phyloP scores from a whole-genome alignment of 2,797 vertebrate species.

The Peromyscus melanophrys region DNA sequence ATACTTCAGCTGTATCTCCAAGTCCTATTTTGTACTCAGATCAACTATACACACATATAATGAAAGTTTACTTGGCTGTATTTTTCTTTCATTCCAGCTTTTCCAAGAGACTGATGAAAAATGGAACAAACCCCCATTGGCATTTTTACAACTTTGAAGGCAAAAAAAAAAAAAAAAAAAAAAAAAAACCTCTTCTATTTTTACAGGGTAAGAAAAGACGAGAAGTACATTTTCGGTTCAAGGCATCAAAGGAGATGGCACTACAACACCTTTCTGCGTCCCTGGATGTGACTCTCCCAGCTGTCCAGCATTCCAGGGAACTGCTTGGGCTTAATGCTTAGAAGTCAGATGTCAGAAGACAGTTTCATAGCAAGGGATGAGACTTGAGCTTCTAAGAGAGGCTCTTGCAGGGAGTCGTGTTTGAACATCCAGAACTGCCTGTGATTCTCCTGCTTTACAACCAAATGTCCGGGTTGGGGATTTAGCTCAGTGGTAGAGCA shows the following conservation, averaged over 20 bases:
- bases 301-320: neutral
- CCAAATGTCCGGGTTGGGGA: neutral
- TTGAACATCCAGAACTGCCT: neutral
- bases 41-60: neutral
- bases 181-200: neutral
- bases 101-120: constrained; percentile 51
- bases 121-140: constrained; percentile 6
- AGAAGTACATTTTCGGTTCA: neutral
- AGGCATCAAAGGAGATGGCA: neutral
- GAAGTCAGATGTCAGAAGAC: neutral
- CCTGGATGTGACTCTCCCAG: neutral
- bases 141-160: constrained; percentile 38
- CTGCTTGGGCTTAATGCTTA: neutral
- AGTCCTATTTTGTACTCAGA: constrained; percentile 31
- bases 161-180: neutral
- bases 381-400: neutral
- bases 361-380: neutral
- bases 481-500: no score
- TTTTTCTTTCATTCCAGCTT: constrained; percentile 38
- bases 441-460: neutral
- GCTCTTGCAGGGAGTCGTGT: neutral
- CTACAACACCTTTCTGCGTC: neutral
- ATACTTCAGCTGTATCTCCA: neutral
- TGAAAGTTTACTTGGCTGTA: constrained; percentile 45
- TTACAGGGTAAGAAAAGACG: neutral